A percentile compares a stretch with the other conserved stretches of the same genome.
These are phyloP conservation scores for Lycaena phlaeas DNA, from an alignment of 2,888 invertebrate species.

Conservation along the genomic window DNA sequence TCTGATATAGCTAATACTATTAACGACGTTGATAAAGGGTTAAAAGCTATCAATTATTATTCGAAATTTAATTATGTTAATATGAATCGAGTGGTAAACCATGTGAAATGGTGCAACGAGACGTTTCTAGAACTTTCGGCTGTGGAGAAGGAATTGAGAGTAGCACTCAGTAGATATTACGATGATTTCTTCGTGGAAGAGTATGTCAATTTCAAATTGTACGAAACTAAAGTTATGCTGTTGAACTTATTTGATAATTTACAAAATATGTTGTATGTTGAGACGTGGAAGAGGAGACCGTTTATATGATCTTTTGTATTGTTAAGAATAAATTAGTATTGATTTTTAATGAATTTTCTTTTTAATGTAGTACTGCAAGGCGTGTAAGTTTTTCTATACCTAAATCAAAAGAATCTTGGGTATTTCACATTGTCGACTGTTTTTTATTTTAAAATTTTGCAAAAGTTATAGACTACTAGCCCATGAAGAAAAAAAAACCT, in stretches of 20 bases:
- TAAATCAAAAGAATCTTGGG: too few species aligned
- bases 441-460: too few species aligned
- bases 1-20: conserved; percentile 16
- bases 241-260: conserved; percentile 18
- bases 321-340: too few species aligned
- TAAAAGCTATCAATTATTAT: conserved; percentile 28
- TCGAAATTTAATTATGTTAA: conserved; percentile 24
- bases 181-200: conserved; percentile 27
- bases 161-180: conserved; percentile 26
- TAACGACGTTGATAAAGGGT: conserved; percentile 17
- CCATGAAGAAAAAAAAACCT: too few species aligned
- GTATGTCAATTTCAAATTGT: conserved; percentile 28
- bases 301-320: too few species aligned
- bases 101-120: conserved; percentile 20
- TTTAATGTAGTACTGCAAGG: too few species aligned
- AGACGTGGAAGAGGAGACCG: conserved; percentile 21
- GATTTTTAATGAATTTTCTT: too few species aligned
- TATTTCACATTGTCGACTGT: too few species aligned
- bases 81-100: conserved; percentile 17
- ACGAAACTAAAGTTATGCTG: conserved; percentile 20
- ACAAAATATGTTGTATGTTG: conserved; percentile 16
- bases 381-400: too few species aligned
- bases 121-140: conserved; percentile 19
- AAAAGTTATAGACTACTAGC: too few species aligned
- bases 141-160: conserved; percentile 21